These are phyloP conservation scores for Misgurnus anguillicaudatus DNA, from an alignment of 2,113 vertebrate species.

Conservation along the genomic window DNA sequence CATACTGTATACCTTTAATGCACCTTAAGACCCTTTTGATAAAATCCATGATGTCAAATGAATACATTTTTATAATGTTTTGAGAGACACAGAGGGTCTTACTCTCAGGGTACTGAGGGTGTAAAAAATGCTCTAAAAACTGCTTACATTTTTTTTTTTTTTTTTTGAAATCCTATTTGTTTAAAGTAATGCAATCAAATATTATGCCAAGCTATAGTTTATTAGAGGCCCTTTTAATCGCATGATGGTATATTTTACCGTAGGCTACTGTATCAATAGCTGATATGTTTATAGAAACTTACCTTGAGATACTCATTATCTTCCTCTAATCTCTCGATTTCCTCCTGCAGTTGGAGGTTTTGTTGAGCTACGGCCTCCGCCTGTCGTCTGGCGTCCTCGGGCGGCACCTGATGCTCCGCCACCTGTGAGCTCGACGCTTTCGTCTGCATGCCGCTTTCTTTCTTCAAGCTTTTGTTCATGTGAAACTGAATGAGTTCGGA, in stretches of 20 bases:
- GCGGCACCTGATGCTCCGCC: conserved; percentile 70
- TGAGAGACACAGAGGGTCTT: too few relatives aligned
- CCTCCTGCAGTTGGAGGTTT: conserved; percentile 80
- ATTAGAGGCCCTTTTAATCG: too few relatives aligned
- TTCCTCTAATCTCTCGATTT: conserved; percentile 87
- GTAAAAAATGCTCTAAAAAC: too few relatives aligned
- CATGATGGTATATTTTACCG: background rate
- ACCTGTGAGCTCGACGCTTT: conserved; percentile 66
- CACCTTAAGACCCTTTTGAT: too few relatives aligned
- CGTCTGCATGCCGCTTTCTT: conserved; percentile 74
- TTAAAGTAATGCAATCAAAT: too few relatives aligned
- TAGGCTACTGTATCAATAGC: background rate
- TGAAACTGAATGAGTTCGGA: conserved; percentile 95
- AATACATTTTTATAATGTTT: too few relatives aligned
- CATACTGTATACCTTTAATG: too few relatives aligned
- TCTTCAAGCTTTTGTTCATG: conserved; percentile 86
- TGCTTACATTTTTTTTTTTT: too few relatives aligned
- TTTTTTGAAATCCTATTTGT: too few relatives aligned
- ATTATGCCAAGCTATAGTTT: too few relatives aligned
- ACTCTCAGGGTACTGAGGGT: too few relatives aligned
- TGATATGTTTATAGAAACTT: conserved; percentile 46
- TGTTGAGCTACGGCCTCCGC: conserved; percentile 60
- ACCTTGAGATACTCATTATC: conserved; percentile 96
- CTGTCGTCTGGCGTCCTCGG: conserved; percentile 54
- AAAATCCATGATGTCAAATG: too few relatives aligned